phyloP scores from a whole-genome alignment of 2,888 invertebrate genomes.

The Mechanitis messenoides region DNA sequence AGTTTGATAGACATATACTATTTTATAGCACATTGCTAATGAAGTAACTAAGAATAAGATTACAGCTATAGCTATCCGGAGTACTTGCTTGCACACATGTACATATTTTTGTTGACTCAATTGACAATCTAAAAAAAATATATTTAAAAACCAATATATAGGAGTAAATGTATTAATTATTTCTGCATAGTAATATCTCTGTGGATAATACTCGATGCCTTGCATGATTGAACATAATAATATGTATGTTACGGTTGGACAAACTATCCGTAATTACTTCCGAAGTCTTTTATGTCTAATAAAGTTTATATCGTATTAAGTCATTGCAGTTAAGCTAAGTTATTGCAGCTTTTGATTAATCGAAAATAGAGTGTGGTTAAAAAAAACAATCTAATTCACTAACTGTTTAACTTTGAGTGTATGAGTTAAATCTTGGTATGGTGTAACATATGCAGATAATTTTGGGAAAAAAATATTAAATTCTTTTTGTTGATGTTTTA shows the following conservation, averaged over 20 bases:
- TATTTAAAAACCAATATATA: slow-evolving; percentile 40
- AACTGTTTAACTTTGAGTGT: too few species aligned
- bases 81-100: slow-evolving; percentile 13
- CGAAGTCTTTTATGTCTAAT: too few species aligned
- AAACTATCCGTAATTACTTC: too few species aligned
- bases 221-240: slow-evolving; percentile 9
- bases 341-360: too few species aligned
- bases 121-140: slow-evolving; percentile 46
- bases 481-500: too few species aligned
- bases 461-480: too few species aligned
- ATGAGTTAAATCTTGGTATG: too few species aligned
- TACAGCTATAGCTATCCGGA: slow-evolving; percentile 28
- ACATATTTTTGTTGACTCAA: slow-evolving; percentile 22
- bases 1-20: slow-evolving; percentile 34
- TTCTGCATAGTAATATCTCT: slow-evolving; percentile 23
- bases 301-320: too few species aligned
- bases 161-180: slow-evolving; percentile 39
- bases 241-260: not conserved
- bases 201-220: slow-evolving; percentile 9
- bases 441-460: too few species aligned
- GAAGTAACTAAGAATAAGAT: slow-evolving; percentile 38
- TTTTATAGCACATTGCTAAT: slow-evolving; percentile 46
- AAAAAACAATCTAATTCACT: too few species aligned
- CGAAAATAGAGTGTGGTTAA: too few species aligned
- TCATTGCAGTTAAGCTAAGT: too few species aligned